phyloP scores from a whole-genome alignment of 2,888 invertebrate genomes.

The Sphecodes monilicornis region DNA sequence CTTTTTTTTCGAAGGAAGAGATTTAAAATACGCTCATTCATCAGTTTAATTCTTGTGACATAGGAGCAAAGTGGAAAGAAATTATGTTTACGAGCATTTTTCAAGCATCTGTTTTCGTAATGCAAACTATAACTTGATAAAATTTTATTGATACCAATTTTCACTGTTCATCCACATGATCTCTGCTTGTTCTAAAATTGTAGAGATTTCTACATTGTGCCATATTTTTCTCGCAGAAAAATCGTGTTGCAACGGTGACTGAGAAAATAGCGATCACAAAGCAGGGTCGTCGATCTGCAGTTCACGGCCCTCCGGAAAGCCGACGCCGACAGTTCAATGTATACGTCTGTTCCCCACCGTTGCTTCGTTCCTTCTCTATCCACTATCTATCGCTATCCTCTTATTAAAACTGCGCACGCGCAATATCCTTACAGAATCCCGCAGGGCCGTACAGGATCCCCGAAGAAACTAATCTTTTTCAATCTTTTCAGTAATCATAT shows the following conservation, averaged over 20 bases:
- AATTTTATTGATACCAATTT: too few species aligned
- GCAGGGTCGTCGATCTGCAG: conserved; percentile 47
- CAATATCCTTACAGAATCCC: conserved; percentile 46
- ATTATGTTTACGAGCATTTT: too few species aligned
- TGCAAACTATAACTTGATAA: too few species aligned
- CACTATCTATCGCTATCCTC: conserved; percentile 46
- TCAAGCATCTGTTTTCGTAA: too few species aligned
- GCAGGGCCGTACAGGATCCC: conserved; percentile 36
- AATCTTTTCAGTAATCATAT: too few species aligned
- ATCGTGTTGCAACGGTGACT: background rate
- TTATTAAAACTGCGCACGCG: conserved; percentile 58
- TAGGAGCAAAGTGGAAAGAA: too few species aligned
- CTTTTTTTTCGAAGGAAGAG: too few species aligned
- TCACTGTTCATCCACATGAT: too few species aligned
- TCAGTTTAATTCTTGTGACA: too few species aligned
- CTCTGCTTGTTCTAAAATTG: too few species aligned
- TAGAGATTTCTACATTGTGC: too few species aligned
- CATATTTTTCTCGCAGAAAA: background rate
- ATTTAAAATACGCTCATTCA: too few species aligned
- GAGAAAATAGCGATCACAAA: conserved; percentile 31
- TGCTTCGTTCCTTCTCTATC: conserved; percentile 32
- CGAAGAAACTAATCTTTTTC: background rate
- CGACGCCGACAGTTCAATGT: conserved; percentile 58
- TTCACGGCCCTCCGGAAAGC: conserved; percentile 62
- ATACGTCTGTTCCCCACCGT: conserved; percentile 38